phyloP scores from a whole-genome alignment of 2,113 vertebrate genomes.

The Hepsetus odoe region DNA sequence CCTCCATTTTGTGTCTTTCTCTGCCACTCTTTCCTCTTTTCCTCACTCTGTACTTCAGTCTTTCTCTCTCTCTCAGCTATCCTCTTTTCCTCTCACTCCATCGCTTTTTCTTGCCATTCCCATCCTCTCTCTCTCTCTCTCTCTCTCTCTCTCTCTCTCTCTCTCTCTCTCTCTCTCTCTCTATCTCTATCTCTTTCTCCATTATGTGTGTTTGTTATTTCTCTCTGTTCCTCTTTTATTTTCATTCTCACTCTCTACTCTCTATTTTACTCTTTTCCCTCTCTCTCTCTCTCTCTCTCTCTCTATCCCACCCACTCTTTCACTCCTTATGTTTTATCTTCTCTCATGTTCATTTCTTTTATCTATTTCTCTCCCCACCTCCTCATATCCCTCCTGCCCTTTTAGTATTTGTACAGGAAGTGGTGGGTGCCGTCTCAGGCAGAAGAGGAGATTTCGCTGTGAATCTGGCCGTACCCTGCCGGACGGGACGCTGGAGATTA shows the following conservation, averaged over 20 bases:
- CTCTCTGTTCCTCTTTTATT: no score
- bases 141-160: no score
- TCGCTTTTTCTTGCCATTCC: no score
- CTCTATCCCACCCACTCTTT: neutral
- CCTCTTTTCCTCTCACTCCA: no score
- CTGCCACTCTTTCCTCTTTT: neutral
- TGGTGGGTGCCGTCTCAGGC: constrained; percentile 62
- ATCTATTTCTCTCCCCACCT: neutral
- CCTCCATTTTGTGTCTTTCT: neutral
- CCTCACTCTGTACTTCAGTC: neutral
- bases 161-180: no score
- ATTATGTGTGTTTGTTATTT: no score
- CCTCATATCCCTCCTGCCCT: neutral
- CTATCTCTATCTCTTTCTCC: no score
- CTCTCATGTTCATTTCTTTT: neutral
- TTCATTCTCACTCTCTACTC: constrained; percentile 44
- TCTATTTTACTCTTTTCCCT: constrained; percentile 3
- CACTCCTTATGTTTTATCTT: no score
- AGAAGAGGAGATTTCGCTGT: constrained; percentile 39
- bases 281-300: constrained; percentile 20
- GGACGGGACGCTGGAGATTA: constrained; percentile 70
- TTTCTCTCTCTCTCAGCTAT: no score
- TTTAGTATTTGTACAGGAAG: constrained; percentile 54
- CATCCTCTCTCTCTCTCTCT: no score
- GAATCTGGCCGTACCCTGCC: constrained; percentile 63